A percentile compares a stretch with the other conserved stretches of the same genome.
These are phyloP conservation scores for Papio anubis DNA, from an alignment of 2,113 vertebrate species.

Conservation along the genomic window DNA sequence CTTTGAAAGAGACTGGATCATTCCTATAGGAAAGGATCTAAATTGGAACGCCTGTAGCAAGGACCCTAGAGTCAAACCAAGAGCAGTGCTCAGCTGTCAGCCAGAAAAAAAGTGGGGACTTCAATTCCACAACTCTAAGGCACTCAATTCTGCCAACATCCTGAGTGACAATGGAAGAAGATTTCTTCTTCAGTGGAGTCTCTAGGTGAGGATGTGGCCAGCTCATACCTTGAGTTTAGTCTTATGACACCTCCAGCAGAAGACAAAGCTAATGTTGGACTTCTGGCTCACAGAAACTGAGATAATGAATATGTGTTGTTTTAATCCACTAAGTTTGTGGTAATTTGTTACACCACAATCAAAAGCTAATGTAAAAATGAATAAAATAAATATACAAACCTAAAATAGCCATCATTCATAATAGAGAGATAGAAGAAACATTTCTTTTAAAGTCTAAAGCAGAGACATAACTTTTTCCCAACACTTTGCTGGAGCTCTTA, in stretches of 20 bases:
- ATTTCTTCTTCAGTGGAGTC: too few species aligned
- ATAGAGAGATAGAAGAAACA: not conserved
- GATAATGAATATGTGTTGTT: not conserved
- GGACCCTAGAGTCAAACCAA: not conserved
- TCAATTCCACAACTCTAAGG: not conserved
- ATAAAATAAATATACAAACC: not conserved
- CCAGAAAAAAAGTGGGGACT: not conserved
- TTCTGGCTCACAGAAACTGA: not conserved
- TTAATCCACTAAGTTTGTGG: not conserved
- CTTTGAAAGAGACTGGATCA: not conserved
- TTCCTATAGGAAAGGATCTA: not conserved
- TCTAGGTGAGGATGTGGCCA: not conserved
- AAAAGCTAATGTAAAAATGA: not conserved
- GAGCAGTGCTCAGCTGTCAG: too few species aligned
- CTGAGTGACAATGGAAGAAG: not conserved
- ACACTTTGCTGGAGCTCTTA: not conserved
- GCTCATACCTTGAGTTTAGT: not conserved
- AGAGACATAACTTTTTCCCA: not conserved
- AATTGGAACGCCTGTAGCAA: not conserved
- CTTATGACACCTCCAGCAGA: not conserved
- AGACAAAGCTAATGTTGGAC: not conserved
- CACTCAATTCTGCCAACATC: not conserved
- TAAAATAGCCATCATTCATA: not conserved
- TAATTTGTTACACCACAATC: not conserved
- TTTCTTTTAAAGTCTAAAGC: not conserved